Evolutionary conservation across 1,140 invertebrate genomes (phyloP).

Genomic region (Cyclina sinensis): DNA sequence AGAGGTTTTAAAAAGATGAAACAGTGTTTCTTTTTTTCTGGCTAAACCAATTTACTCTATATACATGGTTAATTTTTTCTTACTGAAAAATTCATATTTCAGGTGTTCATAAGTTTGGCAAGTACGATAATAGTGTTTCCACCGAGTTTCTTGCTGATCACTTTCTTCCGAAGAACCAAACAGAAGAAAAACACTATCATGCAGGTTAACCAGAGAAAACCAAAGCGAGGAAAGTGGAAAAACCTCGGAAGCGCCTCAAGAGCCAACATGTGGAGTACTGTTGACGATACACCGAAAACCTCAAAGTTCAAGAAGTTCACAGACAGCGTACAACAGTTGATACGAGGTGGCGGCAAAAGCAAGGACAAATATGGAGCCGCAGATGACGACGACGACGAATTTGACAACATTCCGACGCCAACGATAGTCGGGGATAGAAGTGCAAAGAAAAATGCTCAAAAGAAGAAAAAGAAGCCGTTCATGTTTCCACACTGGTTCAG

Average conservation of each 20-base stretch:
- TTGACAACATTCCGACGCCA: constrained; percentile 33
- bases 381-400: constrained; percentile 27
- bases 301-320: constrained; percentile 21
- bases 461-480: constrained; percentile 76
- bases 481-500: constrained; percentile 77
- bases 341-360: constrained; percentile 44
- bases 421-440: constrained; percentile 54
- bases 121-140: constrained; percentile 87
- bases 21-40: no score
- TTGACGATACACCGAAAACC: constrained; percentile 13
- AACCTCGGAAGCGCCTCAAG: constrained; percentile 49
- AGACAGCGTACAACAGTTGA: constrained; percentile 46
- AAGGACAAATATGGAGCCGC: constrained; percentile 51
- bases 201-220: constrained; percentile 32
- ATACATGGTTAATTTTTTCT: no score
- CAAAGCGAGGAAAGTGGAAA: constrained; percentile 60
- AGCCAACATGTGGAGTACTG: constrained; percentile 24
- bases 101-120: constrained; percentile 81
- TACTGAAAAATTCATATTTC: constrained; percentile 59
- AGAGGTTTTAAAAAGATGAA: no score
- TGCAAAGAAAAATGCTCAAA: constrained; percentile 49
- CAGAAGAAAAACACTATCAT: constrained; percentile 64
- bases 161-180: constrained; percentile 85
- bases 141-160: constrained; percentile 87
- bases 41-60: no score